phyloP scores from a whole-genome alignment of 2,888 invertebrate genomes.

The Gandaritis pyraliata region DNA sequence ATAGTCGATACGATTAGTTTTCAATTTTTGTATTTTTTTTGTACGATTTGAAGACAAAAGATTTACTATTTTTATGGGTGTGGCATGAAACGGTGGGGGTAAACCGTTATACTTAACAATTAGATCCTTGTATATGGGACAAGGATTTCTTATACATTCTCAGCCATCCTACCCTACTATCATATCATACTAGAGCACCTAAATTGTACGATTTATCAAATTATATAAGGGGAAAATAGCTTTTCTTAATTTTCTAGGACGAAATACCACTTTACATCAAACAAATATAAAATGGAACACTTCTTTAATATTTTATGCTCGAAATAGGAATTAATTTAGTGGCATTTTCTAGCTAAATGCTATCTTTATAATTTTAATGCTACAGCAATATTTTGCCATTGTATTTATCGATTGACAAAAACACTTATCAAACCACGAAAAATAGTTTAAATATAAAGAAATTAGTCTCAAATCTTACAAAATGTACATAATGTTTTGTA shows the following conservation, averaged over 20 bases:
- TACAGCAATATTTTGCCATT: conserved; percentile 9
- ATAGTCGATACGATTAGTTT: conserved; percentile 25
- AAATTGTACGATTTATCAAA: conserved; percentile 36
- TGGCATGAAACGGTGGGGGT: conserved; percentile 22
- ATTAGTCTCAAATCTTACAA: conserved; percentile 28
- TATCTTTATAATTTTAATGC: conserved; percentile 17
- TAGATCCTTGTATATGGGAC: conserved; percentile 26
- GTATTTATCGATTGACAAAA: conserved; percentile 1
- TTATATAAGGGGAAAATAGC: conserved; percentile 27
- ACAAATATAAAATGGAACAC: conserved; percentile 50
- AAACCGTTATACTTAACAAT: conserved; percentile 24
- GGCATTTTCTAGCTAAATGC: conserved; percentile 17
- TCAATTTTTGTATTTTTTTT: conserved; percentile 5
- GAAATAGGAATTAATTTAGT: conserved; percentile 18
- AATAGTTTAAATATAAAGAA: conserved; percentile 13
- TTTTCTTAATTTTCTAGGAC: conserved; percentile 14
- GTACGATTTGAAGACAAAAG: conserved; percentile 7
- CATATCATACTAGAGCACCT: conserved; percentile 42
- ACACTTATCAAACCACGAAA: conserved; percentile 16
- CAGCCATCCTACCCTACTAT: conserved; percentile 40
- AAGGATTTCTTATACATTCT: conserved; percentile 32
- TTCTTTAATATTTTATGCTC: conserved; percentile 28
- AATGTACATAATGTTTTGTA: conserved; percentile 22
- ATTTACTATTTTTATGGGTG: not conserved
- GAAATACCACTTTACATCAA: conserved; percentile 41